A percentile compares a stretch with the other conserved stretches of the same genome.
These are phyloP conservation scores for Acrobasis consociella DNA, from an alignment of 2,888 invertebrate species.

Conservation along the genomic window DNA sequence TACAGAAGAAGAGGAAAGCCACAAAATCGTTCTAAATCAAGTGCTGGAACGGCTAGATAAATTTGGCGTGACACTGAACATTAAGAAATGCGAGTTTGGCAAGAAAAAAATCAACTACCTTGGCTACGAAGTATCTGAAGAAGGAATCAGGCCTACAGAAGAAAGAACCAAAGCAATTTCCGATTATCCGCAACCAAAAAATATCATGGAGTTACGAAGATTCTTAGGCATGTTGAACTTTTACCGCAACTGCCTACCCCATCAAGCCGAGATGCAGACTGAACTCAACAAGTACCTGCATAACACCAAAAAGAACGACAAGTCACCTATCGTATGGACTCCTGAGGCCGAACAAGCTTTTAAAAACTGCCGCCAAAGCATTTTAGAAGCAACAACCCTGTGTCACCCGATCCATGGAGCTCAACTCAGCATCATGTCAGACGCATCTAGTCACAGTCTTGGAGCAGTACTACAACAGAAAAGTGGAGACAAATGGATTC, in stretches of 20 bases:
- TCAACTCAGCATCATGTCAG: conserved; percentile 27
- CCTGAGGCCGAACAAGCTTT: conserved; percentile 27
- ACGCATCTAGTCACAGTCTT: conserved; percentile 31
- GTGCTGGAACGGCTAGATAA: conserved; percentile 26
- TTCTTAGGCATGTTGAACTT: conserved; percentile 36
- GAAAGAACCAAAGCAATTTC: conserved; percentile 26
- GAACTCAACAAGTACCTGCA: conserved; percentile 31
- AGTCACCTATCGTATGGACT: conserved; percentile 31
- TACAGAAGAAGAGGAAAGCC: conserved; percentile 5
- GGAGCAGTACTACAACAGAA: conserved; percentile 35
- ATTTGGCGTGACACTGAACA: conserved; percentile 30
- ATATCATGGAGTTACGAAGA: conserved; percentile 28
- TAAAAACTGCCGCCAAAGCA: conserved; percentile 30
- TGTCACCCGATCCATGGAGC: conserved; percentile 23
- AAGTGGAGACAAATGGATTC: conserved; percentile 27
- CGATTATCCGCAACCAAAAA: conserved; percentile 26
- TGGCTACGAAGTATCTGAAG: conserved; percentile 29
- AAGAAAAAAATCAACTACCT: conserved; percentile 24
- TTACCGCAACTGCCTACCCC: conserved; percentile 30
- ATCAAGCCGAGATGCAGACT: conserved; percentile 27
- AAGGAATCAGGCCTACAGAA: conserved; percentile 25
- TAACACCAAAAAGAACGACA: conserved; percentile 32
- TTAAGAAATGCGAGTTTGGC: conserved; percentile 31
- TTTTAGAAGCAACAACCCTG: conserved; percentile 25
- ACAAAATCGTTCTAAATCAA: conserved; percentile 7